phyloP scores from a whole-genome alignment of 1,140 invertebrate genomes.

The Meloidogyne hapla region DNA sequence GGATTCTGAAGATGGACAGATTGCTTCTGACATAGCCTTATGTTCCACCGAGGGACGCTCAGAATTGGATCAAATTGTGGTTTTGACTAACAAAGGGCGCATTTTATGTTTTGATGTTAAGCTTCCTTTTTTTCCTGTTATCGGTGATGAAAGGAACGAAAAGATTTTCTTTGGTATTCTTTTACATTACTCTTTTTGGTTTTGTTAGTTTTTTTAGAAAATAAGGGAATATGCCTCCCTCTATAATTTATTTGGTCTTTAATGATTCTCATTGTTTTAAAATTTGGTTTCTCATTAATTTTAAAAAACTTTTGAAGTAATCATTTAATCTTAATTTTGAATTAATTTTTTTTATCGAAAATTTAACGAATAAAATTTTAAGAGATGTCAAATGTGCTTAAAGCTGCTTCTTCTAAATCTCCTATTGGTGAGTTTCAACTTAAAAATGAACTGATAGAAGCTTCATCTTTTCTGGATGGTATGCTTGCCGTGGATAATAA shows the following conservation, averaged over 20 bases:
- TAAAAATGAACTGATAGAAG: background rate
- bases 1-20: background rate
- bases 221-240: too few species aligned
- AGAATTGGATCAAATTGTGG: background rate
- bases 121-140: background rate
- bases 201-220: too few species aligned
- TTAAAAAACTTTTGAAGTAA: too few species aligned
- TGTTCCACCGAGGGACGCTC: background rate
- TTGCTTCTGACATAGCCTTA: background rate
- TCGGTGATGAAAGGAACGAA: slow-evolving; percentile 2
- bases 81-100: background rate
- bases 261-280: too few species aligned
- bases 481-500: background rate
- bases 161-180: background rate
- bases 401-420: background rate
- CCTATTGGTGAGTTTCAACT: background rate
- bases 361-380: background rate
- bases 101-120: slow-evolving; percentile 9
- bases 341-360: too few species aligned
- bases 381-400: background rate
- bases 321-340: too few species aligned
- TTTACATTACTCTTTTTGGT: too few species aligned
- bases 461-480: background rate
- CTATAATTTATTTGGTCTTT: too few species aligned
- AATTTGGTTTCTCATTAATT: too few species aligned